These are phyloP conservation scores for Passer domesticus DNA, from an alignment of 2,113 vertebrate species.

Conservation along the genomic window DNA sequence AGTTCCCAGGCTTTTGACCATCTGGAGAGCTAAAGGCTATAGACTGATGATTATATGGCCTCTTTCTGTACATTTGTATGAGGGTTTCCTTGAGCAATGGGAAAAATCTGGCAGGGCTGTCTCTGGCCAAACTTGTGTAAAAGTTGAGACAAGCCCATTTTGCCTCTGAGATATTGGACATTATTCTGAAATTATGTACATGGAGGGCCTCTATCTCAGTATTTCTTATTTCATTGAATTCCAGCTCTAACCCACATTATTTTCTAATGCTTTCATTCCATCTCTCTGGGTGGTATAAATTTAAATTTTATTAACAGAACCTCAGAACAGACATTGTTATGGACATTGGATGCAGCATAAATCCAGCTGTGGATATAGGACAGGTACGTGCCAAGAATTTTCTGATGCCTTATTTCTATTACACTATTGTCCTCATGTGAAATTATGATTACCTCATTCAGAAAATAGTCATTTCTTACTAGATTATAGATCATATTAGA, in stretches of 20 bases:
- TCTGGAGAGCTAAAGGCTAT: neutral
- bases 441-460: neutral
- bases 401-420: neutral
- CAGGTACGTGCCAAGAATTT: conserved; percentile 77
- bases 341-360: conserved; percentile 87
- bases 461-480: neutral
- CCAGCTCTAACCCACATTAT: neutral
- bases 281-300: neutral
- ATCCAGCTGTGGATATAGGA: conserved; percentile 89
- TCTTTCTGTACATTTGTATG: neutral
- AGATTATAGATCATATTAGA: neutral
- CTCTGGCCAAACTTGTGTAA: neutral
- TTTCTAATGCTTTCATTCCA: neutral
- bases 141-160: neutral
- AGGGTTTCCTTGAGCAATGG: neutral
- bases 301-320: conserved; percentile 72
- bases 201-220: neutral
- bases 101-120: neutral
- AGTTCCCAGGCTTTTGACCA: neutral
- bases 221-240: neutral
- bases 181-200: neutral
- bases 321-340: conserved; percentile 88
- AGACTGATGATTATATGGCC: neutral
- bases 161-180: neutral
- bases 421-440: neutral